These are phyloP conservation scores for Lepidurus apus DNA, from an alignment of 1,140 invertebrate species.

Conservation along the genomic window DNA sequence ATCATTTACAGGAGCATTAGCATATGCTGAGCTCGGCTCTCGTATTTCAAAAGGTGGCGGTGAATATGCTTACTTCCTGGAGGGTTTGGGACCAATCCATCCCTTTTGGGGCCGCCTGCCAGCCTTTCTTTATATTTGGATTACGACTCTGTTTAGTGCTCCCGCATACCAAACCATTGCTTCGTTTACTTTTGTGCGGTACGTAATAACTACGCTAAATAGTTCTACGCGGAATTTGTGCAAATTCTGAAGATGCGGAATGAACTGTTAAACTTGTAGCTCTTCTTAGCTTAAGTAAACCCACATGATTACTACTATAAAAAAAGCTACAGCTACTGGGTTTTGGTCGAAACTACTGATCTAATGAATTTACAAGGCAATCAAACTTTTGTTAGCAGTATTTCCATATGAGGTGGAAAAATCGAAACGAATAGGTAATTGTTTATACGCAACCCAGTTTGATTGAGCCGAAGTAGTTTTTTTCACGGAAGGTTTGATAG, in stretches of 20 bases:
- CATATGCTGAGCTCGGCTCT: slow-evolving; percentile 37
- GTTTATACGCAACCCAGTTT: too few species aligned
- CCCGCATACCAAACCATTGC: slow-evolving; percentile 42
- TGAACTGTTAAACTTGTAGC: neutral
- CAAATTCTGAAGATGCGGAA: neutral
- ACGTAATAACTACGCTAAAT: slow-evolving; percentile 79
- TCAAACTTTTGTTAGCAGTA: too few species aligned
- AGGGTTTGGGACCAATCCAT: slow-evolving; percentile 38
- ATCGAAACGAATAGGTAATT: too few species aligned
- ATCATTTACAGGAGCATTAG: slow-evolving; percentile 31
- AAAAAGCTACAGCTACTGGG: too few species aligned
- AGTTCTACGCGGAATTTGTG: neutral
- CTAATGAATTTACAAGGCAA: too few species aligned
- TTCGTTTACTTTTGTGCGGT: slow-evolving; percentile 52
- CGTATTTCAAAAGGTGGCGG: slow-evolving; percentile 89
- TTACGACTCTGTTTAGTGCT: slow-evolving; percentile 42
- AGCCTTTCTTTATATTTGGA: slow-evolving; percentile 44
- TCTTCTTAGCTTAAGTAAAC: slow-evolving; percentile 23
- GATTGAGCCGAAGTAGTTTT: too few species aligned
- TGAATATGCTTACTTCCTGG: slow-evolving; percentile 55
- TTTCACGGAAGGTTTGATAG: too few species aligned
- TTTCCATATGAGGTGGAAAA: too few species aligned
- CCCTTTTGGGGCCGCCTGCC: slow-evolving; percentile 39
- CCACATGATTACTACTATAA: too few species aligned
- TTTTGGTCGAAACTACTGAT: too few species aligned